Evolutionary conservation across 2,888 invertebrate genomes (phyloP).

Genomic region (Limenitis camilla): DNA sequence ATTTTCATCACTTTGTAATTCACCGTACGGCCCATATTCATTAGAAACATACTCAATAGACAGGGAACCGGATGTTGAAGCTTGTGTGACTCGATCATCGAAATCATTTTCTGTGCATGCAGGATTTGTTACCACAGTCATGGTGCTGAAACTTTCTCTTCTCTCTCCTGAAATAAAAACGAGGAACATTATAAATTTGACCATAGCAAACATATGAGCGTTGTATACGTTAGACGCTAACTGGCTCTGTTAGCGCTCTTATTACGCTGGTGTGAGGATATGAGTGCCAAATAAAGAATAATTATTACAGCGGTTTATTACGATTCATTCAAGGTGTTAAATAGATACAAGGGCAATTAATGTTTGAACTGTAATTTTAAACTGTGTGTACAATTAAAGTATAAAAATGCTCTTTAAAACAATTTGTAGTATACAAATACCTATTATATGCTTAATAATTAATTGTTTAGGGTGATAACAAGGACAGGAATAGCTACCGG

Average conservation of each 20-base stretch:
- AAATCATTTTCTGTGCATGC: constrained; percentile 41
- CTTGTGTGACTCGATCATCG: constrained; percentile 29
- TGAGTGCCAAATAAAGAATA: constrained; percentile 62
- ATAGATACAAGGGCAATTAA: constrained; percentile 55
- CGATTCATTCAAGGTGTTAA: constrained; percentile 56
- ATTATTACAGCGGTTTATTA: constrained; percentile 56
- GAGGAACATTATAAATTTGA: constrained; percentile 5
- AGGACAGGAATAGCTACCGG: too few species aligned
- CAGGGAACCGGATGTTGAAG: constrained; percentile 22
- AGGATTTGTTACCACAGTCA: constrained; percentile 70
- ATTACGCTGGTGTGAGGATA: constrained; percentile 51
- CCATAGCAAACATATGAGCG: background rate
- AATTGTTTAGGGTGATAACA: too few species aligned
- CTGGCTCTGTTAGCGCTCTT: constrained; percentile 46
- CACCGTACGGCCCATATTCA: constrained; percentile 21
- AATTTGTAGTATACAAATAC: too few species aligned
- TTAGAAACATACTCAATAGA: background rate
- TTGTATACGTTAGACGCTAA: constrained; percentile 39
- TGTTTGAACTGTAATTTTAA: constrained; percentile 30
- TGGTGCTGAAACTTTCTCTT: constrained; percentile 28
- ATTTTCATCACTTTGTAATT: constrained; percentile 41
- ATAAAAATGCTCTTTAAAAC: too few species aligned
- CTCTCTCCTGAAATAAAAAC: constrained; percentile 40
- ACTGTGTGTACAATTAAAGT: too few species aligned
- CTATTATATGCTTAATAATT: too few species aligned